A percentile compares a stretch with the other conserved stretches of the same genome.
phyloP scores from a whole-genome alignment of 2,888 invertebrate genomes.

The Limenitis camilla region DNA sequence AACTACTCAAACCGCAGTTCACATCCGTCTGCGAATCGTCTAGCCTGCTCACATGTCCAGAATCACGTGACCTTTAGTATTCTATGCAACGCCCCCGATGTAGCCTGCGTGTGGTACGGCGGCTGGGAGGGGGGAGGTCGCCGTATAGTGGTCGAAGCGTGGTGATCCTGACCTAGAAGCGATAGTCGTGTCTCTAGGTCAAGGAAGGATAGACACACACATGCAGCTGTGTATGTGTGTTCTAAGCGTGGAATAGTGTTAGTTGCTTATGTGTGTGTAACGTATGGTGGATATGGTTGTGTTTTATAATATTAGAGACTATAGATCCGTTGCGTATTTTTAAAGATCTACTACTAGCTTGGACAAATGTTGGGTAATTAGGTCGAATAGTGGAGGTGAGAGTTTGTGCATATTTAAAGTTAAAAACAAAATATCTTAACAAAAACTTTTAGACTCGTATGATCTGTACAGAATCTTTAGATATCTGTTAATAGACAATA shows the following conservation, averaged over 20 bases:
- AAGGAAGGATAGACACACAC: slow-evolving; percentile 72
- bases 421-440: no score
- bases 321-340: no score
- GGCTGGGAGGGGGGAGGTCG: slow-evolving; percentile 32
- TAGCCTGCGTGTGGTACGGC: slow-evolving; percentile 7
- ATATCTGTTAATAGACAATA: no score
- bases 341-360: no score
- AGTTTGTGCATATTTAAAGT: no score
- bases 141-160: slow-evolving; percentile 43
- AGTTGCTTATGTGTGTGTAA: neutral
- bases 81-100: slow-evolving; percentile 38
- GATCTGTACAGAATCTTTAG: no score
- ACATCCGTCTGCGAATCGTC: slow-evolving; percentile 60
- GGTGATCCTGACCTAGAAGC: slow-evolving; percentile 70
- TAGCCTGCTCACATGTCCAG: slow-evolving; percentile 54
- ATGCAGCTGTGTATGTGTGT: slow-evolving; percentile 24
- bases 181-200: slow-evolving; percentile 69
- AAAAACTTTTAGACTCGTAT: no score
- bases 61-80: slow-evolving; percentile 33
- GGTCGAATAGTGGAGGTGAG: no score
- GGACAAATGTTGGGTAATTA: no score
- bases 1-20: slow-evolving; percentile 33
- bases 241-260: neutral
- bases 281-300: neutral
- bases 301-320: neutral